These are phyloP conservation scores for Ormyrus labotus DNA, from an alignment of 2,888 invertebrate genomes.

Conservation along the genomic window DNA sequence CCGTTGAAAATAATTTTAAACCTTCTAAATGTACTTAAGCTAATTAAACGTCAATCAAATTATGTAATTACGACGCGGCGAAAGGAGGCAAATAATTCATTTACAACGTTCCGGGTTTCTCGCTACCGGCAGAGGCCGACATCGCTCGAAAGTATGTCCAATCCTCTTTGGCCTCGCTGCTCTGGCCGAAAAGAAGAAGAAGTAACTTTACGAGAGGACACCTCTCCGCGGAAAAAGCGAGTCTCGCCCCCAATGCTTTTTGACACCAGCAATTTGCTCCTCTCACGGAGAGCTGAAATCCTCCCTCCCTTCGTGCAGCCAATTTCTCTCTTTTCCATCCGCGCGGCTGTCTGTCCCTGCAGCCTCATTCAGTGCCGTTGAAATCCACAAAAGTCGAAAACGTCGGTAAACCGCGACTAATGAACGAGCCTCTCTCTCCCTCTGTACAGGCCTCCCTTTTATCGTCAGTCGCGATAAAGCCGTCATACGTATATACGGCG, in stretches of 20 bases:
- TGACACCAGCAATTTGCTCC: slow-evolving; percentile 33
- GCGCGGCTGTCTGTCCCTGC: not conserved
- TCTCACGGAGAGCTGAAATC: not conserved
- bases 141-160: too few relatives aligned
- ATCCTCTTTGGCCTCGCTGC: not conserved
- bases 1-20: too few relatives aligned
- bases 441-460: slow-evolving; percentile 12
- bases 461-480: slow-evolving; percentile 52
- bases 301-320: not conserved
- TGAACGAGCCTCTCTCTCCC: slow-evolving; percentile 59
- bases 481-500: slow-evolving; percentile 29
- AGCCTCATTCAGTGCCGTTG: not conserved
- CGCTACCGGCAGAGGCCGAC: too few relatives aligned
- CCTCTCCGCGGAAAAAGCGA: not conserved
- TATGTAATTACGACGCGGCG: too few relatives aligned
- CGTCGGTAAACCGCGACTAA: slow-evolving; percentile 63
- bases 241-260: slow-evolving; percentile 1
- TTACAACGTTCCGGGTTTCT: too few relatives aligned
- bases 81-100: too few relatives aligned
- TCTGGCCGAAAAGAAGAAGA: not conserved
- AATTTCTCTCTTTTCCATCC: not conserved
- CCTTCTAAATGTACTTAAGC: too few relatives aligned
- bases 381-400: slow-evolving; percentile 49
- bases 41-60: too few relatives aligned
- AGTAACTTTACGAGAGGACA: not conserved